Percentiles rank a stretch among this genome's conserved stretches.
These are phyloP conservation scores for Buphagus erythrorhynchus DNA, from an alignment of 2,797 vertebrate species.

Conservation along the genomic window DNA sequence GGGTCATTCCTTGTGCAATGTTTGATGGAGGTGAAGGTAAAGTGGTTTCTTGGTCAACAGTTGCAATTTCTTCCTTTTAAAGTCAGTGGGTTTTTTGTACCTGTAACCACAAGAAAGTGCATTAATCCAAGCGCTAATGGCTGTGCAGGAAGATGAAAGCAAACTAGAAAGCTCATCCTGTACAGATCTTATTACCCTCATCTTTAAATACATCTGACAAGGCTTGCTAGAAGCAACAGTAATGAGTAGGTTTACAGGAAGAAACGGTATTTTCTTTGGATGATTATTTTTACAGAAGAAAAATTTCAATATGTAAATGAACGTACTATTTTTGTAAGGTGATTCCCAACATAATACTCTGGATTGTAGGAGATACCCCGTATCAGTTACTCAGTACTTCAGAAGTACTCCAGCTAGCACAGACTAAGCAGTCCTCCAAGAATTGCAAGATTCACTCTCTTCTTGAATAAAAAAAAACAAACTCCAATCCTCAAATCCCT, in stretches of 20 bases:
- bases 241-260: background rate
- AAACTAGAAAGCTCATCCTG: background rate
- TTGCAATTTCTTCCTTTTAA: constrained; percentile 97
- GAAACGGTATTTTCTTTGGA: background rate
- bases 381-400: background rate
- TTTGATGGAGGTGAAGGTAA: constrained; percentile 97
- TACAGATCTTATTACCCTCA: background rate
- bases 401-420: background rate
- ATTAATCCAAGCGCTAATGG: background rate
- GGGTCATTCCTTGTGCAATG: constrained; percentile 93
- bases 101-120: constrained; percentile 76
- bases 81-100: constrained; percentile 99
- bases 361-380: background rate
- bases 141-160: background rate
- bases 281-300: background rate
- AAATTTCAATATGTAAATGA: background rate
- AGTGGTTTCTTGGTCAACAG: constrained; percentile 98
- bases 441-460: background rate
- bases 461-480: background rate
- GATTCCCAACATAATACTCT: background rate
- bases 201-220: background rate
- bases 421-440: background rate
- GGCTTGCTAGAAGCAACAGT: background rate
- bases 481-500: background rate
- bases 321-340: background rate